Percentiles rank a stretch among this genome's conserved stretches.
phyloP scores from a whole-genome alignment of 2,797 vertebrate genomes.

The Phataginus tricuspis region DNA sequence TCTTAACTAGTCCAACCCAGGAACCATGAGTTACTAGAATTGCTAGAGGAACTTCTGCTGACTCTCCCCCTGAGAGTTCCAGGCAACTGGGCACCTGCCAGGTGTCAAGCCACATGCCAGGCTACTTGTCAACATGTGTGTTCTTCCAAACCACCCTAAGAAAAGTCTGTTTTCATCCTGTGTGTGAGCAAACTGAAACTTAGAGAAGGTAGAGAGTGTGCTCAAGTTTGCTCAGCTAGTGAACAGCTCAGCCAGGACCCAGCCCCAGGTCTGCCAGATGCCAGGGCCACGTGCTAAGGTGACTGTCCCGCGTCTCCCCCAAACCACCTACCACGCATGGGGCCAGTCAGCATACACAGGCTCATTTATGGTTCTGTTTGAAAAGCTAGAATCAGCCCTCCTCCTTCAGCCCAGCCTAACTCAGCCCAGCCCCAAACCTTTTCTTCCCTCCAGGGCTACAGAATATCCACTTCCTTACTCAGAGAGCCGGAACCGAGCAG shows the following conservation, averaged over 20 bases:
- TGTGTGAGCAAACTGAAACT: neutral
- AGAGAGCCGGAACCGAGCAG: neutral
- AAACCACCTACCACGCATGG: neutral
- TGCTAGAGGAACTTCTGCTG: neutral
- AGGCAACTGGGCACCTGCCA: neutral
- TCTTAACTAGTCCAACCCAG: neutral
- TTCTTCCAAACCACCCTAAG: neutral
- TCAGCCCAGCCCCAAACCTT: neutral
- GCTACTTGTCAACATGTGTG: neutral
- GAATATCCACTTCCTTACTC: neutral
- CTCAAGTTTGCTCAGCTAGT: neutral
- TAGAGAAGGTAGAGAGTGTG: neutral
- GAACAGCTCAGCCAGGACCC: neutral
- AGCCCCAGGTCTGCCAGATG: too few relatives aligned
- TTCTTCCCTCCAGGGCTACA: neutral
- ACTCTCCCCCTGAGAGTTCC: neutral
- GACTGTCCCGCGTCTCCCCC: neutral
- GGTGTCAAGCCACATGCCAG: neutral
- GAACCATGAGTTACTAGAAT: neutral
- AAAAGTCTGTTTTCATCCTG: neutral
- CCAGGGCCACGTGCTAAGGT: neutral
- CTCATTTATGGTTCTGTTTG: neutral
- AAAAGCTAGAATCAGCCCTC: neutral
- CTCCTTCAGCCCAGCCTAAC: neutral
- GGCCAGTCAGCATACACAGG: neutral